Conservation (phyloP, 2,888 invertebrate species). For the Diabrotica balteata region DNA sequence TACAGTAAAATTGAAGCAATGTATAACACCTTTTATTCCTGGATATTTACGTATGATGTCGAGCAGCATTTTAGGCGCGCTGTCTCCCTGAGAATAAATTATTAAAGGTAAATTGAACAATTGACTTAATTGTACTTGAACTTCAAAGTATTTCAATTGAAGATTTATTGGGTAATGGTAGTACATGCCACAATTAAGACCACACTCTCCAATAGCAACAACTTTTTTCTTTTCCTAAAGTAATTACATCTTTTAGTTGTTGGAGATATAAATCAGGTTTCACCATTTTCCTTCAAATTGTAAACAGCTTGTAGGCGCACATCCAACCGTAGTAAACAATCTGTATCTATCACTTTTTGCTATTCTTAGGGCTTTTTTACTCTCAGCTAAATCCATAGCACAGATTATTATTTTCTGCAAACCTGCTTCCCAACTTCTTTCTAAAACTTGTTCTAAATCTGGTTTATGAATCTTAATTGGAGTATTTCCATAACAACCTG, state of each 20-base stretch:
- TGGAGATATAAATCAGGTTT: slow-evolving; percentile 77
- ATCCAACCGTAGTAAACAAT: slow-evolving; percentile 88
- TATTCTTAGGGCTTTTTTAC: slow-evolving; percentile 77
- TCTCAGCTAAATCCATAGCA: slow-evolving; percentile 81
- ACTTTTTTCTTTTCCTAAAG: slow-evolving; percentile 73
- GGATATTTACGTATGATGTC: slow-evolving; percentile 71
- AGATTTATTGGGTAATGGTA: slow-evolving; percentile 87
- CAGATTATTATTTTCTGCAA: slow-evolving; percentile 89
- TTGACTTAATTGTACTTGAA: slow-evolving; percentile 80
- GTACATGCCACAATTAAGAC: slow-evolving; percentile 90
- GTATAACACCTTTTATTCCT: slow-evolving; percentile 77
- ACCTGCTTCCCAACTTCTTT: slow-evolving; percentile 79
- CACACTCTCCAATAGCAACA: slow-evolving; percentile 93
- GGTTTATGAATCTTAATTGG: slow-evolving; percentile 78
- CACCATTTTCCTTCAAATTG: slow-evolving; percentile 74
- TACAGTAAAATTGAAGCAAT: slow-evolving; percentile 90
- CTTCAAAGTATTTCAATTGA: slow-evolving; percentile 87
- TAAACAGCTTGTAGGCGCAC: slow-evolving; percentile 90
- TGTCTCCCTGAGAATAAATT: slow-evolving; percentile 79
- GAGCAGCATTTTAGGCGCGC: slow-evolving; percentile 82
- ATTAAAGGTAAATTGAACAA: slow-evolving; percentile 84
- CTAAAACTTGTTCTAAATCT: slow-evolving; percentile 79
- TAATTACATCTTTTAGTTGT: slow-evolving; percentile 71
- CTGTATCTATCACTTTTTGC: slow-evolving; percentile 77
- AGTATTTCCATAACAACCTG: slow-evolving; percentile 61